Evolutionary conservation across 2,888 invertebrate genomes (phyloP).

Genomic region (Hirtodrosophila trivittata): DNA sequence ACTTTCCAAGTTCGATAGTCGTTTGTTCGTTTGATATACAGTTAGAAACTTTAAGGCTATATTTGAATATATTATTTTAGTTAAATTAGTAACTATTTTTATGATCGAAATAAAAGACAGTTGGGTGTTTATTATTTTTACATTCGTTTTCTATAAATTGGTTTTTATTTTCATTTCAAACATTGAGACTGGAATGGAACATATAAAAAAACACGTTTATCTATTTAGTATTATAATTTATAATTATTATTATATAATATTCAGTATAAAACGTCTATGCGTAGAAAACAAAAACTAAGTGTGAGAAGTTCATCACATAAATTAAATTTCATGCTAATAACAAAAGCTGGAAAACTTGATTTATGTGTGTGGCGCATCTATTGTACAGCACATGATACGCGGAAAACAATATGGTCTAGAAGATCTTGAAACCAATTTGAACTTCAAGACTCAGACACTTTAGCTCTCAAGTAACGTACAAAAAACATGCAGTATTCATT

Average conservation of each 20-base stretch:
- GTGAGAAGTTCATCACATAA: conserved; percentile 42
- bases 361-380: conserved; percentile 22
- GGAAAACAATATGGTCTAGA: conserved; percentile 10
- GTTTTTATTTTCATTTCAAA: conserved; percentile 49
- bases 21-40: too few species aligned
- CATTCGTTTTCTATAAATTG: conserved; percentile 27
- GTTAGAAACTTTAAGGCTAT: too few species aligned
- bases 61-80: conserved; percentile 13
- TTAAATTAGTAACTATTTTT: too few species aligned
- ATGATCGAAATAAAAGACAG: conserved; percentile 3
- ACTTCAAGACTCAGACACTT: conserved; percentile 35
- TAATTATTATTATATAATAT: conserved; percentile 61
- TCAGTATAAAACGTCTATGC: conserved; percentile 64
- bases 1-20: too few species aligned
- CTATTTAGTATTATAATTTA: conserved; percentile 51
- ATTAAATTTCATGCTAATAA: conserved; percentile 55
- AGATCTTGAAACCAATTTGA: conserved; percentile 39
- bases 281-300: conserved; percentile 44
- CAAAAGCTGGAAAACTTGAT: conserved; percentile 52
- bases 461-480: conserved; percentile 34
- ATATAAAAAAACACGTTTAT: conserved; percentile 54
- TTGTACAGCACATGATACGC: conserved; percentile 26
- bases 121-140: conserved; percentile 21
- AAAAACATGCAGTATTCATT: conserved; percentile 52
- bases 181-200: conserved; percentile 72